phyloP scores from a whole-genome alignment of 2,888 invertebrate species.

The Phymatocera aterrima region DNA sequence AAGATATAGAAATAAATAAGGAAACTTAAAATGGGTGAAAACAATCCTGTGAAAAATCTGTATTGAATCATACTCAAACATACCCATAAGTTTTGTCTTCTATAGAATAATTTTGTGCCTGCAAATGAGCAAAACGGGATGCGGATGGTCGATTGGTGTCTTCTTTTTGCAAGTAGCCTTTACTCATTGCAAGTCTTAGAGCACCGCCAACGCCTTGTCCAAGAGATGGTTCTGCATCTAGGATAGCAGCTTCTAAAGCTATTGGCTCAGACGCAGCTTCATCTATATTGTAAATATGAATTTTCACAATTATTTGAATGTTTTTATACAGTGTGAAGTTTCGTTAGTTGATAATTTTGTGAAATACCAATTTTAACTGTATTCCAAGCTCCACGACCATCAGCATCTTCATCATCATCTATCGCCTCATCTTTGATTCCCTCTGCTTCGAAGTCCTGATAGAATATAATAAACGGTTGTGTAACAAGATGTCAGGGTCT shows the following conservation, averaged over 20 bases:
- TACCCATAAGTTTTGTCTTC: constrained; percentile 86
- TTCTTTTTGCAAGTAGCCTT: constrained; percentile 94
- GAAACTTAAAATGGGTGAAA: neutral
- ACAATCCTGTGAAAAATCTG: neutral
- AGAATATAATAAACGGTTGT: constrained; percentile 2
- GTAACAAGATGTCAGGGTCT: neutral
- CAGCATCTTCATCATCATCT: constrained; percentile 74
- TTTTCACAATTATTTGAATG: constrained; percentile 1
- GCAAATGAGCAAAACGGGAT: constrained; percentile 84
- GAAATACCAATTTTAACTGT: constrained; percentile 82
- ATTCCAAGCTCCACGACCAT: constrained; percentile 87
- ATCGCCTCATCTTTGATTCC: constrained; percentile 66
- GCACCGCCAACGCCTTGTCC: constrained; percentile 96
- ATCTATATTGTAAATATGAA: constrained; percentile 59
- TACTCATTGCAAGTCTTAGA: constrained; percentile 91
- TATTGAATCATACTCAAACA: no score
- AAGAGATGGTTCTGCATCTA: constrained; percentile 95
- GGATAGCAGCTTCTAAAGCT: constrained; percentile 80
- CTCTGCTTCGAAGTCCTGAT: constrained; percentile 75
- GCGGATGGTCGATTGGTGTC: constrained; percentile 84
- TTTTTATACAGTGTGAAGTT: neutral
- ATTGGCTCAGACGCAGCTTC: constrained; percentile 75
- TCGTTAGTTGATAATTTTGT: neutral
- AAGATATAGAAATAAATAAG: neutral
- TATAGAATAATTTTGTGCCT: constrained; percentile 88